Conservation (phyloP, 2,888 invertebrate genomes). For the Dryocosmus kuriphilus region DNA sequence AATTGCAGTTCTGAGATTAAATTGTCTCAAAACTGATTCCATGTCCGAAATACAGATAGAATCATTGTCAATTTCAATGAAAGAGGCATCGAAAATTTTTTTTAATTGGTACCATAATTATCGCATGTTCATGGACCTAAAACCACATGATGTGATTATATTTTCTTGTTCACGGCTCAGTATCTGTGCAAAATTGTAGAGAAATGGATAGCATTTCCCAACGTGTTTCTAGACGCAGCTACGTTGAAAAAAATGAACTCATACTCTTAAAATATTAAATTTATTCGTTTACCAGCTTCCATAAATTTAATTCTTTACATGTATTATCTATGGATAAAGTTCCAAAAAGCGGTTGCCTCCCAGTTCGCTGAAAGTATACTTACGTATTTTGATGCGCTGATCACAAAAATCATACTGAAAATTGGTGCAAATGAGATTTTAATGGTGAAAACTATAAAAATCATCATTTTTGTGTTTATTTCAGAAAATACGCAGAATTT, state of each 20-base stretch:
- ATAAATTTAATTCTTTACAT: constrained; percentile 32
- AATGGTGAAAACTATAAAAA: no score
- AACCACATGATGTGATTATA: background rate
- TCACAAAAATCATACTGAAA: no score
- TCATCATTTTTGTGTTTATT: no score
- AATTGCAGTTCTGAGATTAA: background rate
- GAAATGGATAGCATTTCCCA: constrained; percentile 28
- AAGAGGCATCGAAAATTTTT: constrained; percentile 19
- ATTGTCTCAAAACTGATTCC: background rate
- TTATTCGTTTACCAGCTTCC: background rate
- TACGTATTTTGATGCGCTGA: no score
- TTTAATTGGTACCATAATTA: no score
- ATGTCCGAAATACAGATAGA: background rate
- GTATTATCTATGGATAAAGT: no score
- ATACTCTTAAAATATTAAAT: constrained; percentile 10
- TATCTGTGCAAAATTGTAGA: constrained; percentile 4
- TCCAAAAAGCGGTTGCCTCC: no score
- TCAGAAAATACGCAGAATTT: no score
- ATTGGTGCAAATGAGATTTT: no score
- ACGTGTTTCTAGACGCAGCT: background rate
- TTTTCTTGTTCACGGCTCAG: background rate
- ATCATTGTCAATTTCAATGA: constrained; percentile 26
- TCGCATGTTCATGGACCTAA: background rate
- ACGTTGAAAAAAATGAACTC: background rate
- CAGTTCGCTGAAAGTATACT: no score